These are phyloP conservation scores for Cuniculus paca DNA, from an alignment of 2,797 vertebrate genomes.

Conservation along the genomic window DNA sequence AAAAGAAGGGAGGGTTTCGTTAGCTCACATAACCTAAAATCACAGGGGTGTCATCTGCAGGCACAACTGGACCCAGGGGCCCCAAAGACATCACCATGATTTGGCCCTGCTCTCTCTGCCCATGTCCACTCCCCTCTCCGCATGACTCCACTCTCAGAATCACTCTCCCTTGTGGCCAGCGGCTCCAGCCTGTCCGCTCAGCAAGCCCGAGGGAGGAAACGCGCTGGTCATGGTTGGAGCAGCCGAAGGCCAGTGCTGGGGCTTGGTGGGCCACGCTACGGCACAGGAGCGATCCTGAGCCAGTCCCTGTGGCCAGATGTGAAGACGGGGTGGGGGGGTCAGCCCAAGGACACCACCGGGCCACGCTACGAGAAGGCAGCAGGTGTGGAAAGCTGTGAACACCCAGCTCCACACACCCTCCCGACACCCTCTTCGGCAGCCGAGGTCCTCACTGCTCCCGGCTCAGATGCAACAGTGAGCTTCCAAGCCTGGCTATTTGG, in stretches of 20 bases:
- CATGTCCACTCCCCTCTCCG: neutral
- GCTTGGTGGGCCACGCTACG: neutral
- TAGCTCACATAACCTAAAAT: neutral
- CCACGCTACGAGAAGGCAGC: neutral
- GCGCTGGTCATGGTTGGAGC: neutral
- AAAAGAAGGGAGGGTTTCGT: neutral
- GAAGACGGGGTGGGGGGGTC: neutral
- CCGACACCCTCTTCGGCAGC: neutral
- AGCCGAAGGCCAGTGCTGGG: neutral
- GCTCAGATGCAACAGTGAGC: neutral
- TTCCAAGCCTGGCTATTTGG: neutral
- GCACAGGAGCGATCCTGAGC: neutral
- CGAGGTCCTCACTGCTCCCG: neutral
- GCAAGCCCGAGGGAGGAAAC: neutral
- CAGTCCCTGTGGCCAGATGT: neutral
- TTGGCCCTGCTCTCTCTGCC: neutral
- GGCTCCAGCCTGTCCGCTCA: neutral
- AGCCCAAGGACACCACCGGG: rapidly evolving
- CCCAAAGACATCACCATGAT: neutral
- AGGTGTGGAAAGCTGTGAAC: neutral
- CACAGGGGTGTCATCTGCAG: neutral
- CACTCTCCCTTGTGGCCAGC: too few species aligned
- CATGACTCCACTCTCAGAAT: neutral
- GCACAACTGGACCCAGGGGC: neutral
- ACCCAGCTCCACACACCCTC: neutral